phyloP scores from a whole-genome alignment of 2,113 vertebrate genomes.

The Serilophus lunatus region DNA sequence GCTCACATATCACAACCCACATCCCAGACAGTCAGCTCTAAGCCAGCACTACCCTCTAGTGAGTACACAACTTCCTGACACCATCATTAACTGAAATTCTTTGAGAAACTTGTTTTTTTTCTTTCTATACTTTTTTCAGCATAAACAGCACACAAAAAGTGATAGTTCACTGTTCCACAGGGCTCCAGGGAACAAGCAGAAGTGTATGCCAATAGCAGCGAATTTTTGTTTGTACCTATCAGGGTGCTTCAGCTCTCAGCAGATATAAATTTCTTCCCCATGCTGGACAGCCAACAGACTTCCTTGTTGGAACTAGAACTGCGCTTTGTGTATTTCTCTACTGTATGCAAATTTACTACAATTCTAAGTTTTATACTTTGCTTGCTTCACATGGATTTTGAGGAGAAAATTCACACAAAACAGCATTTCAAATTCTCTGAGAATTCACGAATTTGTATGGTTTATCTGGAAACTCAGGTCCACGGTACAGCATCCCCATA shows the following conservation, averaged over 20 bases:
- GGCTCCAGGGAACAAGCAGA: neutral
- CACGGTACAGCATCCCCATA: neutral
- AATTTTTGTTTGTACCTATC: neutral
- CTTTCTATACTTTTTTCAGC: neutral
- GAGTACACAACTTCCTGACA: neutral
- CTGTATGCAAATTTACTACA: neutral
- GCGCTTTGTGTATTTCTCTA: neutral
- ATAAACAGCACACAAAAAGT: neutral
- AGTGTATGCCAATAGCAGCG: neutral
- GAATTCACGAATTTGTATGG: neutral
- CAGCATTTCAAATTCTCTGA: neutral
- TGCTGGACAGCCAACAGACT: neutral
- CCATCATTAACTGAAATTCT: neutral
- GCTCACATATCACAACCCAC: neutral
- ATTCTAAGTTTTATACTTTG: neutral
- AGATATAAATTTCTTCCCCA: neutral
- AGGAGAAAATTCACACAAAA: neutral
- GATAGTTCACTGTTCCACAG: neutral
- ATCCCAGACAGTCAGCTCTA: neutral
- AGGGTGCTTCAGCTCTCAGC: neutral
- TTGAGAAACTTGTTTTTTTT: neutral
- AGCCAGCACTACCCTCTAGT: neutral
- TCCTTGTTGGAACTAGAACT: neutral
- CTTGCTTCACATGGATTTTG: neutral
- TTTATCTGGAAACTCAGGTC: neutral